Evolutionary conservation across 2,888 invertebrate genomes (phyloP), one percentile per base, ranked within the genome.

Genomic region (Sceliomorpha sp.): DNA sequence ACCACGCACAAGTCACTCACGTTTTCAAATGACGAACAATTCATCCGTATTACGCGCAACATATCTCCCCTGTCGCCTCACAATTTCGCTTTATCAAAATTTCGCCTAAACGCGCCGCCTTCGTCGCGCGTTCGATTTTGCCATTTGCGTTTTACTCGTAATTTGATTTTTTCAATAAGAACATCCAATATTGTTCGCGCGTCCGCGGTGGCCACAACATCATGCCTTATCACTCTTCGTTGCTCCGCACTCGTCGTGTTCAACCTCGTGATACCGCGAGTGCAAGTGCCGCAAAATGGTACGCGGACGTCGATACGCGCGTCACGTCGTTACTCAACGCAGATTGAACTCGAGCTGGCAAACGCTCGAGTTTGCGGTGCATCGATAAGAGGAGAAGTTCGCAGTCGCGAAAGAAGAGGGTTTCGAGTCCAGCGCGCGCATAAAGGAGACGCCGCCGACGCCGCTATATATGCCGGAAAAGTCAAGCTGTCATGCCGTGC

Each of bases 281-380:
- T 37, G 50, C 50, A 50, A 37, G 36, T 34, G 26, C 26, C 47
- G 47, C 29, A 27, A 42, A 14, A 37, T 27, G 29, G 53, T 17
- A 44, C 32, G 15, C 55, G 55, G 44, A 15, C 55, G 20, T 44
- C 42, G 55, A 44, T 44, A 55, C 51, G 55, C 39, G 34, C 14
- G 50, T 51, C 50, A 51, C 50, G 37, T 39, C 39, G 39, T 37
- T 13, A 39, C 50, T 20, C 20, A 20, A 20, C 20, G 20, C 20
- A 20, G 50, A 39, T 51, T 51, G 50, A 32, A 58, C 47, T 58
- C 58, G 31, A 24, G 34, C 36, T 55, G 55, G 56, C 45, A 45
- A 44, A 14, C 36, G 39, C 47, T 26, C 20, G 34, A 34, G 9
- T 27, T 40, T 15, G 32, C 51, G 20, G 40, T 39, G 51, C 51